Percentiles rank a stretch among this genome's conserved stretches.
phyloP scores from a whole-genome alignment of 2,797 vertebrate species.

The Emys orbicularis region DNA sequence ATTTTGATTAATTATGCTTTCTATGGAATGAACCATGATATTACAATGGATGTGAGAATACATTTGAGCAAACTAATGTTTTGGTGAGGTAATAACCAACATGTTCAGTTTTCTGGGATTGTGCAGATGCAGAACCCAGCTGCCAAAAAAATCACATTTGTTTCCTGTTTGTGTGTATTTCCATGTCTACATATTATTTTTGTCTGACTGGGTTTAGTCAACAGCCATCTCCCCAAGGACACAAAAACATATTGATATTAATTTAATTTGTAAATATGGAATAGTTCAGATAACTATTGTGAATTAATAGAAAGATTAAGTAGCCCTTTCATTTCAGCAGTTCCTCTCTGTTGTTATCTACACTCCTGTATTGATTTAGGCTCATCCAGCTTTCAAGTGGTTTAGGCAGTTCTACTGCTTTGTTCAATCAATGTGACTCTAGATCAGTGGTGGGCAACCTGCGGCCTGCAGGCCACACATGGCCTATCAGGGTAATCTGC shows the following conservation, averaged over 20 bases:
- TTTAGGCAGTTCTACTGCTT: not conserved
- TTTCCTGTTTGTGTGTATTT: not conserved
- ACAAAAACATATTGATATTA: not conserved
- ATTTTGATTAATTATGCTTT: not conserved
- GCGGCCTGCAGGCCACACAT: too few species aligned
- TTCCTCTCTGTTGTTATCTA: rapidly evolving
- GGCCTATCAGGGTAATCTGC: too few species aligned
- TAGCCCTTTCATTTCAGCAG: not conserved
- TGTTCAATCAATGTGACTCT: not conserved
- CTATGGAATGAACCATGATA: not conserved
- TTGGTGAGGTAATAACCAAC: not conserved
- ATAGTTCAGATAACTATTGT: not conserved
- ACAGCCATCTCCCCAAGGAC: not conserved
- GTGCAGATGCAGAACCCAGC: not conserved
- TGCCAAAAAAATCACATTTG: not conserved
- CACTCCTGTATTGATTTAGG: not conserved
- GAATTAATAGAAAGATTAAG: not conserved
- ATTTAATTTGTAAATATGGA: not conserved
- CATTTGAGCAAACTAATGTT: not conserved
- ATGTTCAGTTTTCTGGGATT: not conserved
- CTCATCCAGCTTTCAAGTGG: not conserved
- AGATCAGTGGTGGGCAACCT: too few species aligned
- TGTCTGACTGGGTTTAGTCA: not conserved
- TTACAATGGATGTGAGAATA: not conserved
- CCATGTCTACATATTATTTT: rapidly evolving